Base-by-base conservation (phyloP, 2,888 invertebrate species). In the Pemphredon lugubris region DNA sequence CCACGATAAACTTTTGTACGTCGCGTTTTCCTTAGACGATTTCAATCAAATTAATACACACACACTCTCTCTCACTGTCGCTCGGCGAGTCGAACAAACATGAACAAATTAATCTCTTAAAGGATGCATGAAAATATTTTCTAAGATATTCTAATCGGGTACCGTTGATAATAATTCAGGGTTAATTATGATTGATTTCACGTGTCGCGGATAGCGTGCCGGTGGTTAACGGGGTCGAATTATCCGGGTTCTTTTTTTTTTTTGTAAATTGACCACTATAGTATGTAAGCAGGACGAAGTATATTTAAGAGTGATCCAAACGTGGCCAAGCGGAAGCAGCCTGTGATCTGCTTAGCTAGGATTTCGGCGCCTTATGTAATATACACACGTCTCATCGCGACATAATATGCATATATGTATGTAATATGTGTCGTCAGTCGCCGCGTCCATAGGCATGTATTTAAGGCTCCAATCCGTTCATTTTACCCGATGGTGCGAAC, bases 271-370 rank as follows among this genome's bases (percentile, higher is more conserved):
- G 72, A 74, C 64, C 64, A 72, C 57, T 68, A n/a, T n/a, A 72
- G 59, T 59, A 39, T 32, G 13, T 68, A 72, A 72, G 63, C 53
- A 34, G n/a, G 21, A 50, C 16, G 51, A 39, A 23, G 37, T 61
- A 58, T 65, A 61, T 34, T 61, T 65, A 67, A 60, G 50, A 44
- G 51, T 47, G 58, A 61, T 71, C 55, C 23, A 58, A 66, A 63
- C n/a, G 45, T 60, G 64, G 64, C 68, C 68, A 72, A 64, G 68
- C 64, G 64, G 58, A 67, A 59, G 68, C 64, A 64, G 60, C 63
- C n/a, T 72, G 72, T 74, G 71, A 73, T 72, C 66, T 61, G 73
- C 66, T 58, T 45, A 61, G 63, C 59, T 71, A 72, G 55, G 50
- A 73, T 73, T 72, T 72, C 65, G 59, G 59, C 67, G 72, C 50